Conservation (phyloP, 2,797 vertebrate species). For the Syndactyla subalaris region DNA sequence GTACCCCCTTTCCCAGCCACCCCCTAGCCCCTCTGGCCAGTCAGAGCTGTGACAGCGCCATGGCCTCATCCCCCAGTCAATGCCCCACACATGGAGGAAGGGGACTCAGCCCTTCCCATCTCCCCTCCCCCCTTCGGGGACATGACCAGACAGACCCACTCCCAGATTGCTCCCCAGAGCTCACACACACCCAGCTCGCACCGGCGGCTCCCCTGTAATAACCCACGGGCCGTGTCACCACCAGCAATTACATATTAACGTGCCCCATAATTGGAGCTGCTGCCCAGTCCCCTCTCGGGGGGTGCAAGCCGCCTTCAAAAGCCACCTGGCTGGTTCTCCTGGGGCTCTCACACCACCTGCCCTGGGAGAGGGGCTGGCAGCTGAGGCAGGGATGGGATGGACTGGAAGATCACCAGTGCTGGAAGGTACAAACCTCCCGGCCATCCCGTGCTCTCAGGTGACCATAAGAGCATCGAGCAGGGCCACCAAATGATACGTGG, state of each 20-base stretch:
- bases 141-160: background rate
- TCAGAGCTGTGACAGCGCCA: background rate
- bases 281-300: background rate
- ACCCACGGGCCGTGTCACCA: background rate
- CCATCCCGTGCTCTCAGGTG: fast-evolving
- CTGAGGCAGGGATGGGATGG: background rate
- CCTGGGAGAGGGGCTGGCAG: background rate
- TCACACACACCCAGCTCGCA: background rate
- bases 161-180: background rate
- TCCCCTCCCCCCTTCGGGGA: background rate
- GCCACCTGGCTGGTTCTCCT: background rate
- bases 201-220: background rate
- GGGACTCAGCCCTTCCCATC: background rate
- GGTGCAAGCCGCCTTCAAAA: background rate
- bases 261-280: constrained; percentile 1
- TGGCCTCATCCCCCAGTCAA: background rate
- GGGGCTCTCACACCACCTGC: background rate
- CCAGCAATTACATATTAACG: constrained; percentile 26
- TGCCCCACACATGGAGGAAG: fast-evolving
- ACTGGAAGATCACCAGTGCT: background rate
- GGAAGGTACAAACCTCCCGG: background rate
- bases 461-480: fast-evolving
- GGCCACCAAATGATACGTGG: no score
- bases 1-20: background rate
- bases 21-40: fast-evolving